These are phyloP conservation scores for Xestoiulus laeticollis DNA, from an alignment of 2,888 invertebrate genomes.

Conservation along the genomic window DNA sequence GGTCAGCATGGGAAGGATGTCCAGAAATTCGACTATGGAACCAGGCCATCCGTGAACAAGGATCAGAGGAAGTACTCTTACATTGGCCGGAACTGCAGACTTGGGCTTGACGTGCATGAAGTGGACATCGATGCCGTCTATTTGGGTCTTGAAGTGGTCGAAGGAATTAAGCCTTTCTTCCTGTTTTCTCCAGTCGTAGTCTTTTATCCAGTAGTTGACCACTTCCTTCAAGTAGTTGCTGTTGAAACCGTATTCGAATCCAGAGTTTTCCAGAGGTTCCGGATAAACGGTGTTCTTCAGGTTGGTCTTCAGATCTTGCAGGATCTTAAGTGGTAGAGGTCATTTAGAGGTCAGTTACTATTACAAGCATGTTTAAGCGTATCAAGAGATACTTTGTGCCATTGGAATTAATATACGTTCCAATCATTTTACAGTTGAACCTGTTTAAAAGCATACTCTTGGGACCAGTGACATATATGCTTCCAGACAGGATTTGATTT, in stretches of 20 bases:
- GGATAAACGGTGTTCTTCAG: slow-evolving; percentile 60
- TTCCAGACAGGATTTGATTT: no score
- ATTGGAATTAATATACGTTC: background rate
- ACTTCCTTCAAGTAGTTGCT: slow-evolving; percentile 73
- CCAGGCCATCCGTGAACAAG: slow-evolving; percentile 89
- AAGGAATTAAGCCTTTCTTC: slow-evolving; percentile 77
- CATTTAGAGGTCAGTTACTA: no score
- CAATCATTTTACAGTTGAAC: no score
- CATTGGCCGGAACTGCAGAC: slow-evolving; percentile 60
- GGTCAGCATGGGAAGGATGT: slow-evolving; percentile 73
- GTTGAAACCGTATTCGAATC: slow-evolving; percentile 84
- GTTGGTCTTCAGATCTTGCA: slow-evolving; percentile 68
- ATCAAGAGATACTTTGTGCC: background rate
- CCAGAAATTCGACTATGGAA: slow-evolving; percentile 81
- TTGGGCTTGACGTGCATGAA: slow-evolving; percentile 76
- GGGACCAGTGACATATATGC: no score
- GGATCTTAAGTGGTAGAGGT: slow-evolving; percentile 63
- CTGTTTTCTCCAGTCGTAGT: slow-evolving; percentile 77
- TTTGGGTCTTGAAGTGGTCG: slow-evolving; percentile 78
- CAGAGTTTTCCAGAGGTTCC: slow-evolving; percentile 65
- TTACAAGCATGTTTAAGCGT: background rate
- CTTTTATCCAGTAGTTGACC: slow-evolving; percentile 78
- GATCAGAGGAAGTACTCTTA: slow-evolving; percentile 72
- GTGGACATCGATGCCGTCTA: slow-evolving; percentile 81
- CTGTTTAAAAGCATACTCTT: no score